A percentile compares a stretch with the other conserved stretches of the same genome.
These are phyloP conservation scores for Falcunculus frontatus DNA, from an alignment of 2,113 vertebrate species.

Conservation along the genomic window DNA sequence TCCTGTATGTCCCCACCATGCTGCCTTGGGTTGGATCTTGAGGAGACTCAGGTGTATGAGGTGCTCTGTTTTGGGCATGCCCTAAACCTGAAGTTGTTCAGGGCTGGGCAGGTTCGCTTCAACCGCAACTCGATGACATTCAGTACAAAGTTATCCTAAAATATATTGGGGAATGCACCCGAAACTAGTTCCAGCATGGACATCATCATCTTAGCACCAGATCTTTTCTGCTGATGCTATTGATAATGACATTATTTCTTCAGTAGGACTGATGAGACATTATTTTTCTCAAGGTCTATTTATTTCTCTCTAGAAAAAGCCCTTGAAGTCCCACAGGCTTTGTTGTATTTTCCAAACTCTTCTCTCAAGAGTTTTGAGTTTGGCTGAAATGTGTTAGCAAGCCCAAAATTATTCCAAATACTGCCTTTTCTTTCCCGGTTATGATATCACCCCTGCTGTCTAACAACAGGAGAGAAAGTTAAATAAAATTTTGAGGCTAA, in stretches of 20 bases:
- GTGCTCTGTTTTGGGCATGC: background rate
- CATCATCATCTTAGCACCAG: background rate
- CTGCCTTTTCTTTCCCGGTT: background rate
- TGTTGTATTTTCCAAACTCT: background rate
- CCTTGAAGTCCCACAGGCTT: background rate
- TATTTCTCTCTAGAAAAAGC: background rate
- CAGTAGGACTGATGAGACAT: background rate
- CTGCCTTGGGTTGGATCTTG: background rate
- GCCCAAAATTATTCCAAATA: background rate
- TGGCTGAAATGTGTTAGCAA: background rate
- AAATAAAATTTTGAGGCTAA: background rate
- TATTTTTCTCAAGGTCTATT: background rate
- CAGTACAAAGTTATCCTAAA: background rate
- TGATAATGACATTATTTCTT: background rate
- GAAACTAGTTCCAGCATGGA: background rate
- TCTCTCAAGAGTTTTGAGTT: background rate
- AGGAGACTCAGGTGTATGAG: background rate
- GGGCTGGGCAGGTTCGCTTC: background rate
- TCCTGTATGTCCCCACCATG: rapidly evolving
- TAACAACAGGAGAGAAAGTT: background rate
- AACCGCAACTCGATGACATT: rapidly evolving
- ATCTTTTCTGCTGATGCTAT: rapidly evolving
- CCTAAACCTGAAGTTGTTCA: background rate
- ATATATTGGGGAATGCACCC: rapidly evolving
- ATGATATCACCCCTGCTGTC: background rate